Percentiles rank a stretch among this genome's conserved stretches.
phyloP scores from a whole-genome alignment of 2,888 invertebrate genomes.

The Nasonia oneida region DNA sequence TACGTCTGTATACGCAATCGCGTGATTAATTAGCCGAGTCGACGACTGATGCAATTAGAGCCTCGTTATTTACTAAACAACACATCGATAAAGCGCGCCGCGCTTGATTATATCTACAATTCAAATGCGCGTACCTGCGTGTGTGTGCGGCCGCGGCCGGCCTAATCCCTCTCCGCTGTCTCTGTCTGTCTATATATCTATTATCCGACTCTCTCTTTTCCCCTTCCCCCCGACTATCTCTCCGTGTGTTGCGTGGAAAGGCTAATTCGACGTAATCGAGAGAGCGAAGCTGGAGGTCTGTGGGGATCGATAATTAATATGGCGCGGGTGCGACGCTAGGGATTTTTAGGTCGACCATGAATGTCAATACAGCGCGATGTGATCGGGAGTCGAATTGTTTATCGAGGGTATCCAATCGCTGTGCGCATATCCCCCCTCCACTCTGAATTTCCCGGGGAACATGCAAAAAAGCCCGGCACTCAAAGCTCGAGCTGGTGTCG shows the following conservation, averaged over 20 bases:
- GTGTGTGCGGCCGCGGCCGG: background rate
- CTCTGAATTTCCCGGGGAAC: background rate
- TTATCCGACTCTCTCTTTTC: background rate
- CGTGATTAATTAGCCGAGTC: slow-evolving; percentile 47
- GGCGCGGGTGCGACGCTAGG: background rate
- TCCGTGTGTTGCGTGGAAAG: background rate
- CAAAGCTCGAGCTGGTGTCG: background rate
- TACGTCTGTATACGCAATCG: background rate
- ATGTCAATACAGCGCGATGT: background rate
- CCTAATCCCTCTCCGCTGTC: background rate
- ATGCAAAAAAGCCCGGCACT: background rate
- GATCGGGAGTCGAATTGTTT: no score
- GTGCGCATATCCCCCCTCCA: background rate
- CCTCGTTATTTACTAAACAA: slow-evolving; percentile 56
- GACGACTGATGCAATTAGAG: slow-evolving; percentile 45
- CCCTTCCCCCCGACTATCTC: background rate
- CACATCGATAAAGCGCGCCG: slow-evolving; percentile 27
- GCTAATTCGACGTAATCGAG: slow-evolving; percentile 14
- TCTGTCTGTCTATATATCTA: background rate
- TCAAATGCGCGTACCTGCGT: slow-evolving; percentile 24
- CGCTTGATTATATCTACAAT: slow-evolving; percentile 48
- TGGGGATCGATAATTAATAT: background rate
- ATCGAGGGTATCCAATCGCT: no score
- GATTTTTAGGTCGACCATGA: background rate
- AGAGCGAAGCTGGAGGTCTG: background rate